A percentile compares a stretch with the other conserved stretches of the same genome.
Evolutionary conservation across 64 coral and sea anemone genomes (phyloP).

Genomic region (Montipora foliosa): DNA sequence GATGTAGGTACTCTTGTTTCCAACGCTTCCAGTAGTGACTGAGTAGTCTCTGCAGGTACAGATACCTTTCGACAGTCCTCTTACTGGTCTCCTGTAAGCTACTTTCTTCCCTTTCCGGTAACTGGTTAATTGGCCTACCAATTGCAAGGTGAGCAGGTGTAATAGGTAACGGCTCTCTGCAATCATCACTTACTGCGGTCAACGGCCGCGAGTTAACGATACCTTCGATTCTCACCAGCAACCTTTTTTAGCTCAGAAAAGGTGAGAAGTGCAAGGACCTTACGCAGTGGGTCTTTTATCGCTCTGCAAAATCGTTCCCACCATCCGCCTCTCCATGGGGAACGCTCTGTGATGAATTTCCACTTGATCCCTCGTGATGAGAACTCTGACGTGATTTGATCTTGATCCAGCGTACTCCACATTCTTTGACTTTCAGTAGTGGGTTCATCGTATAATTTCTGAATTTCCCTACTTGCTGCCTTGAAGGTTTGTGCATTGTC

Average conservation of each 20-base stretch:
- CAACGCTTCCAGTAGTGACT: neutral
- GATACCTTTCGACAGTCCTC: conserved; percentile 3
- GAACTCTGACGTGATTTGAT: conserved; percentile 15
- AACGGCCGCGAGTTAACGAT: too few relatives aligned
- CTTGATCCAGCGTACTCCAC: neutral
- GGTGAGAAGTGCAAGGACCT: conserved; percentile 15
- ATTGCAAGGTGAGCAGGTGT: conserved; percentile 45
- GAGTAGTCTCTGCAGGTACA: conserved; percentile 23
- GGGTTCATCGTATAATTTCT: conserved; percentile 4
- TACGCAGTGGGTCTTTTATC: conserved; percentile 51
- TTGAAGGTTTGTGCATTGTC: too few relatives aligned
- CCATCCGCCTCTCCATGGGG: conserved; percentile 30
- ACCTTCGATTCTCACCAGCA: too few relatives aligned
- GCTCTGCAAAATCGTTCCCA: conserved; percentile 29
- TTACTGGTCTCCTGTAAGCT: neutral
- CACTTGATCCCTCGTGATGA: conserved; percentile 21
- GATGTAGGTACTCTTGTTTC: neutral
- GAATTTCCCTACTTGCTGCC: neutral
- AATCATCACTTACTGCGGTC: conserved; percentile 19
- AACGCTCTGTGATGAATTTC: conserved; percentile 52
- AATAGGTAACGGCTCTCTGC: too few relatives aligned
- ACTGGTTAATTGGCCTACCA: conserved; percentile 11
- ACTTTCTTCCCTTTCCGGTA: neutral
- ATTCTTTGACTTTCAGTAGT: neutral
- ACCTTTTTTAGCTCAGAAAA: too few relatives aligned